Base-by-base conservation (phyloP, 2,888 invertebrate genomes). In the Cremastinae sp. region DNA sequence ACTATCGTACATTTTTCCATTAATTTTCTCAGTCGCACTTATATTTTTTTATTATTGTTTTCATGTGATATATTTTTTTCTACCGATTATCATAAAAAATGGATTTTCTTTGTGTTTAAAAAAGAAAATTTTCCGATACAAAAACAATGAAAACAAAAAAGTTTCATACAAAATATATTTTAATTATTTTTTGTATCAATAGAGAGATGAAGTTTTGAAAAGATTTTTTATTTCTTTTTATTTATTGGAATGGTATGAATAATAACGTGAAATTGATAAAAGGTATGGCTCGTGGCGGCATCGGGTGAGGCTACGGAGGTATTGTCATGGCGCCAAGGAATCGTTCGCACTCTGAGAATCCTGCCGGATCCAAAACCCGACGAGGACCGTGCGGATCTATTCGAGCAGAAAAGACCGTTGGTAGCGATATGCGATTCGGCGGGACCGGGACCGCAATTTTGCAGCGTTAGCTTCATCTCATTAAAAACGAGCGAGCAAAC, bases 241-340 rank as follows among this genome's bases (percentile, higher is more conserved):
- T 3, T 28, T 5, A 28, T 28, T 28, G 28, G 2, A 41, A 41
- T 41, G 9, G 9, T 12, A 12, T 5, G 2, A 41, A 9, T 41
- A 12, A n/a, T 41, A 12, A 41, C n/a, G 2, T n/a, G 41, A 41
- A 73, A 55, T n/a, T 8, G 43, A 22, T 20, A 64, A 58, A 62
- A 96, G 94, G 94, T 96, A 51, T 97, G 97, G 97, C 92, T 95
- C 65, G 93, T 97, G 77, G 94, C 95, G 12, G 95, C 96, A 7
- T 95, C 94, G 83, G 98, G 98, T 18, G 98, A 98, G 88, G 98
- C 98, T 1, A 95, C 96, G 75, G 98, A 98, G 90, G 96, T 98
- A 22, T 90, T 99, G 74, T 98, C 98, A 1, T 97, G 98, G 94
- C 93, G 97, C 62, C 97, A 98, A 90, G 97, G 98, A 64, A 94